Base-by-base conservation (phyloP, 2,888 invertebrate species). In the Dynastes tityus region DNA sequence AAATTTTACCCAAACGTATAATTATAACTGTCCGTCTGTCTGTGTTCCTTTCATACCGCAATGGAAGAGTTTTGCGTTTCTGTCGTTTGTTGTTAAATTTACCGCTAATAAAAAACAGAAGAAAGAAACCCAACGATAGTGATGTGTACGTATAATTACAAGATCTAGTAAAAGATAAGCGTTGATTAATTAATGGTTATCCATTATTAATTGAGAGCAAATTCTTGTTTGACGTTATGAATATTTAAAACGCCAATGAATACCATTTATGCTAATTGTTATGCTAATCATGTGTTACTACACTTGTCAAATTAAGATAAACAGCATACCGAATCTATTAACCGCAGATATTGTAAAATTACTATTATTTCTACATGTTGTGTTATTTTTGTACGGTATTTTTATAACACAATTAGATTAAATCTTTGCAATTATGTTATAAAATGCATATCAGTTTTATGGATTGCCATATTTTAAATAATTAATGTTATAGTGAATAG, bases 11-110 rank as follows among this genome's bases (percentile, higher is more conserved):
- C 58, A 40, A 73, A 40, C 58, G 22, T 73, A 32, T 73, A 73
- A 73, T 73, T 73, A 73, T 73, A 73, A 58, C 73, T 73, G 73
- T 73, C 73, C 37, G 40, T 37, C 45, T 49, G 67, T 67, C 67
- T 67, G 67, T 22, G 49, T 45, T 49, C 45, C 49, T 49, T 29
- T 49, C 32, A 27, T 45, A 45, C 67, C 67, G 67, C 67, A 11
- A 49, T 67, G 45, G 45, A 11, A 49, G 67, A 49, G 45, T 22
- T 67, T 45, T 45, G 45, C 45, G 13, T 49, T 45, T 32, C 63
- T 63, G 63, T 63, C 29, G 29, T 27, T 63, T 22, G 32, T n/a
- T 67, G 67, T 67, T 65, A 65, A 49, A 49, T 49, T 67, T 67
- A 67, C 45, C 67, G 11, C 45, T 67, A 45, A 67, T 11, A 67